Evolutionary conservation across 2,113 vertebrate genomes (phyloP), one percentile per base, ranked within the genome.

Genomic region (Pelodiscus sinensis): DNA sequence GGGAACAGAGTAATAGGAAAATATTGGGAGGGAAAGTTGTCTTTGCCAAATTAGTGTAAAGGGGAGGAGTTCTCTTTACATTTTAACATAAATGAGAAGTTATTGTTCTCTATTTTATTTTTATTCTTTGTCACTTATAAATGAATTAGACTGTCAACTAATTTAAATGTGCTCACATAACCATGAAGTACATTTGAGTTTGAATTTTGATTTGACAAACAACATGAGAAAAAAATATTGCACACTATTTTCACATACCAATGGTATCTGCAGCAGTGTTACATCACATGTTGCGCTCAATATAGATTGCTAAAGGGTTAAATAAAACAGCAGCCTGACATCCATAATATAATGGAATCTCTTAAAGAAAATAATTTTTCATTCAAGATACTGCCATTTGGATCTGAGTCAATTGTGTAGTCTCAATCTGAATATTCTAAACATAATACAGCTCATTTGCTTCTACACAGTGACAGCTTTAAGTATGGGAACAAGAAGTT

Each of bases 391-490:
- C 92, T 94, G 91, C 93, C 88, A 87, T 95, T 95, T 93, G 94
- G 89, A 86, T 96, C 94, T 92, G 73, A 86, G 91, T 95, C 86
- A 82, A 38, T 85, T 91, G 15, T 84, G 71, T 90, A 73, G 96
- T 97, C 90, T 79, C 93, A 94, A 93, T 92, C 84, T 84, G 75
- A 95, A 94, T 95, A 96, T 94, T 95, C 92, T 90, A 88, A 95
- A 86, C 75, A 55, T 87, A 96, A 92, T 78, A 84, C 92, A 96
- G 86, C 92, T 96, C n/a, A n/a, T 92, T 55, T 91, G 68, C 57
- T 96, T 84, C 84, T 87, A 83, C 50, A 77, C 71, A 65, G 87
- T 50, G 38, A 77, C 90, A 55, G 51, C 57, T 87, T 93, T 91
- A 94, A 94, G 87, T 81, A 2, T 6, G 68, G 79, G 78, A 92